These are phyloP conservation scores for Climacteris rufus DNA, from an alignment of 2,113 vertebrate species.

Conservation along the genomic window DNA sequence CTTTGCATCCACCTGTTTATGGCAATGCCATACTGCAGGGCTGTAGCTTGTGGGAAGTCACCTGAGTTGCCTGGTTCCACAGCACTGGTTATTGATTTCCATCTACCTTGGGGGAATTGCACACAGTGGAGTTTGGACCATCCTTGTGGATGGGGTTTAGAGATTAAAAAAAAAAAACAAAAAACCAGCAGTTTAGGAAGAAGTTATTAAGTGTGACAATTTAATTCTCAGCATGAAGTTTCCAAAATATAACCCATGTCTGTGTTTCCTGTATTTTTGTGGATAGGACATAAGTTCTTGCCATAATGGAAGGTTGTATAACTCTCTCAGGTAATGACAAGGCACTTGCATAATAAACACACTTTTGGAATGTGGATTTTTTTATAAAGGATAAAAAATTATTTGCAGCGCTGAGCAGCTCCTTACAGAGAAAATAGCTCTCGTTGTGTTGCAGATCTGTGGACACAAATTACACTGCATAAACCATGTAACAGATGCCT, in stretches of 20 bases:
- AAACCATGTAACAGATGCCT: not conserved
- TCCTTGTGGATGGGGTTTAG: not conserved
- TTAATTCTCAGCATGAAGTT: not conserved
- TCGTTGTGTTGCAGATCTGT: not conserved
- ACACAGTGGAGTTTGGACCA: not conserved
- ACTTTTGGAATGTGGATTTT: not conserved
- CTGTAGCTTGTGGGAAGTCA: not conserved
- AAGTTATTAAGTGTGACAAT: not conserved
- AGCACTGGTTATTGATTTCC: not conserved
- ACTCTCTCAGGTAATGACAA: not conserved
- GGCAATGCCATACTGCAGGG: not conserved
- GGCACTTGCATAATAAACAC: not conserved
- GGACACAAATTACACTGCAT: not conserved
- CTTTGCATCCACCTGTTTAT: not conserved
- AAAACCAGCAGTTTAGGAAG: not conserved
- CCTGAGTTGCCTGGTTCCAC: not conserved
- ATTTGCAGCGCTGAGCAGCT: not conserved
- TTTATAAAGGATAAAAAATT: not conserved
- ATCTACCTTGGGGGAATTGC: not conserved
- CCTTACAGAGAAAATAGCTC: not conserved
- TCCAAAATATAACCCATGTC: not conserved
- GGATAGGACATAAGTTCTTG: not conserved
- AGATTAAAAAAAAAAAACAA: not conserved
- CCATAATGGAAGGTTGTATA: not conserved
- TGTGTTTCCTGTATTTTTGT: not conserved